phyloP scores from a whole-genome alignment of 2,113 vertebrate species.

The Echinops telfairi region DNA sequence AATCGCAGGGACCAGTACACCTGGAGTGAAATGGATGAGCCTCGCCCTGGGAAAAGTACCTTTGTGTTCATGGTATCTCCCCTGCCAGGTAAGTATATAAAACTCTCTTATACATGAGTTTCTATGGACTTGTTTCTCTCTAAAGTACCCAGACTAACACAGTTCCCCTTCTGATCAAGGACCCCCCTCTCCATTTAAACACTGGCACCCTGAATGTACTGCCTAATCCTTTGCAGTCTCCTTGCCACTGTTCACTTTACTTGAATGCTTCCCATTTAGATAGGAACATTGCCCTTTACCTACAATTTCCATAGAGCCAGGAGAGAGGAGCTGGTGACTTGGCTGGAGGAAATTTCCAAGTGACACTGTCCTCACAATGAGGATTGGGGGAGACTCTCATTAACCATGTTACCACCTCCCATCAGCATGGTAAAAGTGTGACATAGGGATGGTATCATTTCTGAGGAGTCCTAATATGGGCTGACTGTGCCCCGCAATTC shows the following conservation, averaged over 20 bases:
- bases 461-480: background rate
- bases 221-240: background rate
- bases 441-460: background rate
- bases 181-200: no score
- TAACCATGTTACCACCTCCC: background rate
- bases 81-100: no score
- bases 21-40: no score
- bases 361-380: background rate
- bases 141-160: no score
- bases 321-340: background rate
- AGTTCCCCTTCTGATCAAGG: background rate
- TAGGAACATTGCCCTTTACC: background rate
- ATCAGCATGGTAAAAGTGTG: no score
- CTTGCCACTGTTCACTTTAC: no score
- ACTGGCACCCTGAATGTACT: rapidly evolving
- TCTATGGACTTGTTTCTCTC: no score
- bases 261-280: background rate
- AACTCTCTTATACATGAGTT: no score
- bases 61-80: no score
- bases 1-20: no score
- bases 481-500: background rate
- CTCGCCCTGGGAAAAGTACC: no score
- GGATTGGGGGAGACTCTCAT: background rate
- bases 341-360: background rate
- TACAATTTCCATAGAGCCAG: background rate